phyloP scores from a whole-genome alignment of 1,140 invertebrate species.

The Ptiloglossa arizonensis region DNA sequence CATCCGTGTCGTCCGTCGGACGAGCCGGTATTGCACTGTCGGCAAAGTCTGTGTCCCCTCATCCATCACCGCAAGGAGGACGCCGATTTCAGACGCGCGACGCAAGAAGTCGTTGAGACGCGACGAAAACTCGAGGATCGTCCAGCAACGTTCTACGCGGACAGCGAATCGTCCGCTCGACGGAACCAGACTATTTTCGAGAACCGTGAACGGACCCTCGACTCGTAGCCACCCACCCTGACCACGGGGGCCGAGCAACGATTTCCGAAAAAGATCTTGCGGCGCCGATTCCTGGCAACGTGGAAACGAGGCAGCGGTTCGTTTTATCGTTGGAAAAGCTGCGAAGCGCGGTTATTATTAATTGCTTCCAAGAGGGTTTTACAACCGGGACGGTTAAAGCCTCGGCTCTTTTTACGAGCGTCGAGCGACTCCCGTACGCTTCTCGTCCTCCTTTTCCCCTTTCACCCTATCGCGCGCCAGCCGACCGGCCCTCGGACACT shows the following conservation, averaged over 20 bases:
- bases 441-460: not conserved
- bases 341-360: constrained; percentile 55
- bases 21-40: constrained; percentile 67
- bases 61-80: constrained; percentile 67
- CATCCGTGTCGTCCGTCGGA: constrained; percentile 47
- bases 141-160: constrained; percentile 38
- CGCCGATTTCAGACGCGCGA: constrained; percentile 32
- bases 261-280: not conserved
- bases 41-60: constrained; percentile 65
- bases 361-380: constrained; percentile 56
- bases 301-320: not conserved
- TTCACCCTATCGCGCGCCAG: not conserved
- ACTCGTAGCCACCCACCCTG: too few relatives aligned
- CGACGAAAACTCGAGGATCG: constrained; percentile 43
- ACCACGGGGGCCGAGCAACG: not conserved
- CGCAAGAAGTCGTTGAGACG: constrained; percentile 33
- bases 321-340: constrained; percentile 40
- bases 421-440: constrained; percentile 35
- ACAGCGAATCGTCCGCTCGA: too few relatives aligned
- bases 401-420: constrained; percentile 59
- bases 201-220: too few relatives aligned
- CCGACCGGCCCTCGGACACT: constrained; percentile 16
- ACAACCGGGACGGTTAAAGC: constrained; percentile 52
- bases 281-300: too few relatives aligned
- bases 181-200: too few relatives aligned